Evolutionary conservation across 1,140 invertebrate species (phyloP).

Genomic region (Sycophila sp.): DNA sequence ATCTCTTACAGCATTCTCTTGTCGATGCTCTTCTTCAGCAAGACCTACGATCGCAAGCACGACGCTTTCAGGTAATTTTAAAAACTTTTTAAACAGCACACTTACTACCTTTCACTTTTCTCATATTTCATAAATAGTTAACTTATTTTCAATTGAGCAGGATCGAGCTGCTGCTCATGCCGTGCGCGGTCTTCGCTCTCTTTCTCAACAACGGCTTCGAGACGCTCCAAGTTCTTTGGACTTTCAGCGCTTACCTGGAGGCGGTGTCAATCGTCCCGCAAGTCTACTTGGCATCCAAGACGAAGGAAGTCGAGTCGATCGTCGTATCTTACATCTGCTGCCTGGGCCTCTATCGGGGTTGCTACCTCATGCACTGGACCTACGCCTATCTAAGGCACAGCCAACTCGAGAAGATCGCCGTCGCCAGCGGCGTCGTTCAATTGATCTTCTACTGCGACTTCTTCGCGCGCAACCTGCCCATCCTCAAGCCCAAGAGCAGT

Average conservation of each 20-base stretch:
- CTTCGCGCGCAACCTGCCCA: slow-evolving; percentile 24
- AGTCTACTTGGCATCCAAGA: slow-evolving; percentile 25
- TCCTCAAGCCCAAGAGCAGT: slow-evolving; percentile 6
- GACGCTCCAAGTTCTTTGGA: slow-evolving; percentile 6
- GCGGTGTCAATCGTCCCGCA: slow-evolving; percentile 31
- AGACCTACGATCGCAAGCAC: slow-evolving; percentile 24
- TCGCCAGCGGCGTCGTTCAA: slow-evolving; percentile 11
- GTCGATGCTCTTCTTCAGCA: slow-evolving; percentile 31
- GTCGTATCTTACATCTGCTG: slow-evolving; percentile 20
- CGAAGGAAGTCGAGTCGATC: slow-evolving; percentile 21
- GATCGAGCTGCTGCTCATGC: slow-evolving; percentile 26
- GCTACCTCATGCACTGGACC: slow-evolving; percentile 30
- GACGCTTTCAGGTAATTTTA: slow-evolving; percentile 35
- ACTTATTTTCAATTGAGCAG: slow-evolving; percentile 1
- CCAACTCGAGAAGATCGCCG: not conserved
- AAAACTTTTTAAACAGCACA: no score
- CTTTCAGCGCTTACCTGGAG: slow-evolving; percentile 26
- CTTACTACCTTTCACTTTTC: not conserved
- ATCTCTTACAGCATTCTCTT: slow-evolving; percentile 23
- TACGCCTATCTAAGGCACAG: not conserved
- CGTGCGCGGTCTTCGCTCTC: slow-evolving; percentile 11
- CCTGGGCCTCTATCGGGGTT: slow-evolving; percentile 18
- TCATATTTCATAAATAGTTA: not conserved
- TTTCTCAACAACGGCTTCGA: slow-evolving; percentile 9
- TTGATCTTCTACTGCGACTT: slow-evolving; percentile 31